These are phyloP conservation scores for Isurus oxyrinchus DNA, from an alignment of 2,113 vertebrate species.

Conservation along the genomic window DNA sequence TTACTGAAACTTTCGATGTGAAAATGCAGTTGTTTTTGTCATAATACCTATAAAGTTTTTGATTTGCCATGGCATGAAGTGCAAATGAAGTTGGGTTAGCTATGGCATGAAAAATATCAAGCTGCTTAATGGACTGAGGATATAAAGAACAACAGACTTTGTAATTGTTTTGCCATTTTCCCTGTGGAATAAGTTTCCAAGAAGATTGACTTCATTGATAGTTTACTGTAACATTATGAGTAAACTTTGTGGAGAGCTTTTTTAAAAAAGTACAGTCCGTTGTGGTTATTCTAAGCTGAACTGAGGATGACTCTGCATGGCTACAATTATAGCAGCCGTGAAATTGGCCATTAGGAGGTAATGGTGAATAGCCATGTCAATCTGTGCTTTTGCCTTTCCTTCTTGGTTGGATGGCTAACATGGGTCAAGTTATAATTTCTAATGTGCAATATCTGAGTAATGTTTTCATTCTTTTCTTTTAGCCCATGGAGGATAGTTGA, in stretches of 20 bases:
- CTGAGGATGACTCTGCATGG: neutral
- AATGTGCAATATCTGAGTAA: neutral
- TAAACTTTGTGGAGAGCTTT: neutral
- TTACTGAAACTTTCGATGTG: neutral
- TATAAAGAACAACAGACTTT: neutral
- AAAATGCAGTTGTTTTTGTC: neutral
- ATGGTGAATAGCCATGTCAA: neutral
- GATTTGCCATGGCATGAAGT: neutral
- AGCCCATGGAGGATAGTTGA: conserved; percentile 97
- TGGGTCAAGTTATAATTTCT: neutral
- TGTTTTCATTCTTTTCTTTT: neutral
- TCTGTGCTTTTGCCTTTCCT: neutral
- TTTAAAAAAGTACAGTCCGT: neutral
- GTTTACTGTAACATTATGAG: neutral
- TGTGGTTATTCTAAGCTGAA: neutral
- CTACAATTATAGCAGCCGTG: neutral
- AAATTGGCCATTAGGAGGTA: neutral
- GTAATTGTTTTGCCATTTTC: neutral
- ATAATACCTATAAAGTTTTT: neutral
- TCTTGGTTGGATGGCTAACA: neutral
- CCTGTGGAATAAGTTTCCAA: neutral
- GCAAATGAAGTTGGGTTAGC: neutral
- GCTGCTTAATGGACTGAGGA: neutral
- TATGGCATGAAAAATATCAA: neutral
- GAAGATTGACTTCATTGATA: neutral